Conservation (phyloP, 2,888 invertebrate species). For the Neocrepidodera transversa region DNA sequence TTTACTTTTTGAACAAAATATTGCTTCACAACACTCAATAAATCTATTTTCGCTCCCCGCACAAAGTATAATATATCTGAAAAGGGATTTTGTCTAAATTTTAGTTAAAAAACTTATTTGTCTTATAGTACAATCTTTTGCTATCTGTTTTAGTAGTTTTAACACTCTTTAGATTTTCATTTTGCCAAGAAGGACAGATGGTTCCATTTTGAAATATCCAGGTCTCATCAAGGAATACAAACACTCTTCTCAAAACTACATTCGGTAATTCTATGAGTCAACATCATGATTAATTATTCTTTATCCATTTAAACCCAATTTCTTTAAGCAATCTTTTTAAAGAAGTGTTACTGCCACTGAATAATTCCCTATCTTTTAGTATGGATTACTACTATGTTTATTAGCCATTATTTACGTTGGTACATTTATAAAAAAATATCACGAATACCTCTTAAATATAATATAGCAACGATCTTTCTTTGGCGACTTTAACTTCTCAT, state of each 20-base stretch:
- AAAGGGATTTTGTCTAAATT: not conserved
- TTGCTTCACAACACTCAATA: not conserved
- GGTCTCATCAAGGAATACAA: conserved; percentile 13
- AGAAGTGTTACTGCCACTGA: conserved; percentile 1
- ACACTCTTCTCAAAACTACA: conserved; percentile 14
- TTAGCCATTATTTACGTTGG: too few relatives aligned
- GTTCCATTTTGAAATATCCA: conserved; percentile 8
- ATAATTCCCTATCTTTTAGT: conserved; percentile 5
- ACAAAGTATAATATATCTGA: conserved; percentile 8
- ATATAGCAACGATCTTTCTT: conserved; percentile 5
- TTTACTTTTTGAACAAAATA: too few relatives aligned
- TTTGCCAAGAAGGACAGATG: conserved; percentile 26
- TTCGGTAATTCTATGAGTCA: conserved; percentile 16
- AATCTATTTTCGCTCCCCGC: not conserved
- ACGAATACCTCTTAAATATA: not conserved
- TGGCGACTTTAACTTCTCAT: not conserved
- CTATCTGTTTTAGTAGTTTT: conserved; percentile 19
- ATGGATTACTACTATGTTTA: too few relatives aligned
- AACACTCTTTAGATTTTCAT: conserved; percentile 23
- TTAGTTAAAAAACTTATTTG: too few relatives aligned
- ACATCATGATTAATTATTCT: conserved; percentile 19
- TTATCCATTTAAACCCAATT: conserved; percentile 15
- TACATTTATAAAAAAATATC: not conserved
- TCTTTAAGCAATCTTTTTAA: not conserved
- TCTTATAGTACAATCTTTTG: too few relatives aligned